phyloP scores from a whole-genome alignment of 2,888 invertebrate species.

The Lysandra coridon region DNA sequence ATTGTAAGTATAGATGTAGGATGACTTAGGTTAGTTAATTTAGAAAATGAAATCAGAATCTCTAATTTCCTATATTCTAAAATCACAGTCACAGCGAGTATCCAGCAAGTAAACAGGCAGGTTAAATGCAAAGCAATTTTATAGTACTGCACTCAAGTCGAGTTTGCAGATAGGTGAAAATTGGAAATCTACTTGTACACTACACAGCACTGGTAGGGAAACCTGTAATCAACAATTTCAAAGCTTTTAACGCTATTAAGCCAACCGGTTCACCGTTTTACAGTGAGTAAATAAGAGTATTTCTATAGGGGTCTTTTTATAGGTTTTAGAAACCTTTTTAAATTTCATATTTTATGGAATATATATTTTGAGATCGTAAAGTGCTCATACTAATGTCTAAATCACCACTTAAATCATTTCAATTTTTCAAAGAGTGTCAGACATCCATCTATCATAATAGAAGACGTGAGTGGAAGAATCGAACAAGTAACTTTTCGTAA shows the following conservation, averaged over 20 bases:
- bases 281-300: neutral
- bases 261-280: neutral
- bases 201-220: neutral
- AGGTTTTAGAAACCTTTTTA: too few relatives aligned
- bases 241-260: conserved; percentile 25
- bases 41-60: neutral
- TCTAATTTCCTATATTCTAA: neutral
- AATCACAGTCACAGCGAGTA: neutral
- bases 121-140: conserved; percentile 14
- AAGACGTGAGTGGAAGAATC: too few relatives aligned
- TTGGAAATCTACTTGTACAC: conserved; percentile 18
- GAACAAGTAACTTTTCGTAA: too few relatives aligned
- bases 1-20: too few relatives aligned
- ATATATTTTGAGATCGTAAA: too few relatives aligned
- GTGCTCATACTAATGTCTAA: too few relatives aligned
- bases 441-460: too few relatives aligned
- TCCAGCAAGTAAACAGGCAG: neutral
- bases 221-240: conserved; percentile 5
- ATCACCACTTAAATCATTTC: too few relatives aligned
- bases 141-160: neutral
- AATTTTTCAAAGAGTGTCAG: too few relatives aligned
- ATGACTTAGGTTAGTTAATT: too few relatives aligned
- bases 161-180: conserved; percentile 19
- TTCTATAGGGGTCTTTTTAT: neutral
- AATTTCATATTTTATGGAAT: too few relatives aligned